Percentiles rank a stretch among this genome's conserved stretches.
Evolutionary conservation across 2,888 invertebrate species (phyloP).

Genomic region (Hoplodrina blanda): DNA sequence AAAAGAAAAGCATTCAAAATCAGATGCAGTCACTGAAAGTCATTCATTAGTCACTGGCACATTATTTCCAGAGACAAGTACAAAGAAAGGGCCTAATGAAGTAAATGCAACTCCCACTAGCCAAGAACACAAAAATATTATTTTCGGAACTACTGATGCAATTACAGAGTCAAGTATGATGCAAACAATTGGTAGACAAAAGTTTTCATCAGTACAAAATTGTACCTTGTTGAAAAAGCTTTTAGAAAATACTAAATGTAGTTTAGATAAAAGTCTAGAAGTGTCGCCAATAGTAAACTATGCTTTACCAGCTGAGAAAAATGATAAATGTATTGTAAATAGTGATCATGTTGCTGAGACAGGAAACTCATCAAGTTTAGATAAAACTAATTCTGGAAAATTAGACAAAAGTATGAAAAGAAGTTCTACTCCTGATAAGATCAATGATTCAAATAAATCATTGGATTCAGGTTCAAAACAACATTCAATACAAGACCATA

Average conservation of each 20-base stretch:
- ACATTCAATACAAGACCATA: slow-evolving; percentile 73
- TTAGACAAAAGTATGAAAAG: slow-evolving; percentile 60
- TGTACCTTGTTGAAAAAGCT: slow-evolving; percentile 86
- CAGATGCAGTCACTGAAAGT: slow-evolving; percentile 24
- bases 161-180: slow-evolving; percentile 54
- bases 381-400: slow-evolving; percentile 63
- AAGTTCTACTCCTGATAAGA: slow-evolving; percentile 64
- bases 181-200: slow-evolving; percentile 66
- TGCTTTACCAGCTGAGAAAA: slow-evolving; percentile 64
- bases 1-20: slow-evolving; percentile 44
- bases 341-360: slow-evolving; percentile 59
- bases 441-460: slow-evolving; percentile 68
- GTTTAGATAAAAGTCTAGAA: slow-evolving; percentile 71
- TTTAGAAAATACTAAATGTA: slow-evolving; percentile 82
- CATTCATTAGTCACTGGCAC: slow-evolving; percentile 35
- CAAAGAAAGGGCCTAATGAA: slow-evolving; percentile 42
- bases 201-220: slow-evolving; percentile 76
- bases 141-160: slow-evolving; percentile 43
- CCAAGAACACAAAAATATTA: slow-evolving; percentile 48
- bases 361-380: slow-evolving; percentile 59
- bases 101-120: slow-evolving; percentile 39
- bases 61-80: slow-evolving; percentile 38
- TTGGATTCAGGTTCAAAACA: slow-evolving; percentile 52
- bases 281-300: slow-evolving; percentile 67
- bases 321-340: slow-evolving; percentile 66